These are phyloP conservation scores for Scolanthus callimorphus DNA, from an alignment of 92 coral and sea anemone genomes.

Conservation along the genomic window DNA sequence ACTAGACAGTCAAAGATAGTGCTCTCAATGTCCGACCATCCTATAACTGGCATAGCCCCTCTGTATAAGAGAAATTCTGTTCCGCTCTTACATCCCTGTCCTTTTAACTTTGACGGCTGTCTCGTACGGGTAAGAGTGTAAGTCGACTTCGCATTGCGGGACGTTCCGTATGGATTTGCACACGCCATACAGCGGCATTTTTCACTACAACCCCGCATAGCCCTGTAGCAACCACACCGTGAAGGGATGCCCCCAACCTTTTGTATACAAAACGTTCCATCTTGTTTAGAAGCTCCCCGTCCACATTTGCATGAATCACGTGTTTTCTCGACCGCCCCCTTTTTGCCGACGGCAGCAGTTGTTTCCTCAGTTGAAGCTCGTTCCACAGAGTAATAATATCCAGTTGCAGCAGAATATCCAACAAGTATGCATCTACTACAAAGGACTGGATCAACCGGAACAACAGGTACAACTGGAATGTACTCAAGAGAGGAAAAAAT, in stretches of 20 bases:
- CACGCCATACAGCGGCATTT: constrained; percentile 33
- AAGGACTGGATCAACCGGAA: constrained; percentile 26
- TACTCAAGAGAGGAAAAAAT: constrained; percentile 27
- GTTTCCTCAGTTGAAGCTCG: too few relatives aligned
- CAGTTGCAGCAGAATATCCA: constrained; percentile 22
- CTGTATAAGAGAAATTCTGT: constrained; percentile 16
- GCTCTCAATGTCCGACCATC: constrained; percentile 28
- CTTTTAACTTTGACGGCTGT: constrained; percentile 14
- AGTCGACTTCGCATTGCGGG: constrained; percentile 21
- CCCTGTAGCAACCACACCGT: constrained; percentile 29
- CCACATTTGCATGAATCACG: constrained; percentile 23
- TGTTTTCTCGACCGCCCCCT: constrained; percentile 27
- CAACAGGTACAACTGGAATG: constrained; percentile 31
- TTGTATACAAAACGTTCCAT: too few relatives aligned
- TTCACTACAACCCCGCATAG: constrained; percentile 36
- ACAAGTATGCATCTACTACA: constrained; percentile 22
- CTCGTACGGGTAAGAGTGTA: constrained; percentile 36
- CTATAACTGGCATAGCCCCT: constrained; percentile 15
- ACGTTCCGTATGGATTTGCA: constrained; percentile 27
- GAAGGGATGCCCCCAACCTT: too few relatives aligned
- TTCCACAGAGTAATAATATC: constrained; percentile 10
- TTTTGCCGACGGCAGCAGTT: too few relatives aligned
- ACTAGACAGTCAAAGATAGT: constrained; percentile 29
- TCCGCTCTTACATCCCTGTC: constrained; percentile 18
- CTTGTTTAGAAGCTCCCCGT: too few relatives aligned